Evolutionary conservation across 2,113 vertebrate genomes (phyloP).

Genomic region (Phocoena phocoena): DNA sequence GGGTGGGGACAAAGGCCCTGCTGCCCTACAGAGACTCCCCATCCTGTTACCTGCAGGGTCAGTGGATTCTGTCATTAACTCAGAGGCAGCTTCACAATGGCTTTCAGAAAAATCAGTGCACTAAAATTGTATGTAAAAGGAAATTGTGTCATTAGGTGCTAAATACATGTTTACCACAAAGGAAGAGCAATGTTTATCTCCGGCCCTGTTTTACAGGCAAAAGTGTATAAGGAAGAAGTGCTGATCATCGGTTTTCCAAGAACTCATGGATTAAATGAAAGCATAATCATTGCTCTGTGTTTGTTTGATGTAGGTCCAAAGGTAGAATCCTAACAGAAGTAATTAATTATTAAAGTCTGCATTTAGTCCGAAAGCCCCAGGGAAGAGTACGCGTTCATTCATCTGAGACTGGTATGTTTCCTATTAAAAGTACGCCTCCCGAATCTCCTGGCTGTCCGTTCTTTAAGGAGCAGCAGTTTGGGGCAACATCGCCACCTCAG

Average conservation of each 20-base stretch:
- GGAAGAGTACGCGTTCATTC: constrained; percentile 75
- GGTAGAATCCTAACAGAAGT: constrained; percentile 82
- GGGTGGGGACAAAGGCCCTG: not conserved
- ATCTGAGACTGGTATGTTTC: constrained; percentile 63
- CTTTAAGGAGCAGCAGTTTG: constrained; percentile 33
- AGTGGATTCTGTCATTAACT: not conserved
- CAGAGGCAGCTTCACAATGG: rapidly evolving
- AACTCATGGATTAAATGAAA: constrained; percentile 73
- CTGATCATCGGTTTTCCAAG: constrained; percentile 69
- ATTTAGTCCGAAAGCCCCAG: constrained; percentile 78
- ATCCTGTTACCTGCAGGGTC: not conserved
- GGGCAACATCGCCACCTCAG: constrained; percentile 44
- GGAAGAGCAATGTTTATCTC: constrained; percentile 73
- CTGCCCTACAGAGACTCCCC: not conserved
- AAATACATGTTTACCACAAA: constrained; percentile 64
- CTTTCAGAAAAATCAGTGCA: not conserved
- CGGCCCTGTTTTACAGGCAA: constrained; percentile 70
- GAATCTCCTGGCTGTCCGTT: constrained; percentile 60
- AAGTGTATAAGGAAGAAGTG: constrained; percentile 67
- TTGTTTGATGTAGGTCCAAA: constrained; percentile 82
- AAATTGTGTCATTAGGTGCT: not conserved
- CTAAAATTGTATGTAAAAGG: not conserved
- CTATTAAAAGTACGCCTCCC: constrained; percentile 51
- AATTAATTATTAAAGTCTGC: constrained; percentile 82
- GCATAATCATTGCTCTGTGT: constrained; percentile 77